Conservation (phyloP, 2,113 vertebrate species). For the Rhinogobius similis region DNA sequence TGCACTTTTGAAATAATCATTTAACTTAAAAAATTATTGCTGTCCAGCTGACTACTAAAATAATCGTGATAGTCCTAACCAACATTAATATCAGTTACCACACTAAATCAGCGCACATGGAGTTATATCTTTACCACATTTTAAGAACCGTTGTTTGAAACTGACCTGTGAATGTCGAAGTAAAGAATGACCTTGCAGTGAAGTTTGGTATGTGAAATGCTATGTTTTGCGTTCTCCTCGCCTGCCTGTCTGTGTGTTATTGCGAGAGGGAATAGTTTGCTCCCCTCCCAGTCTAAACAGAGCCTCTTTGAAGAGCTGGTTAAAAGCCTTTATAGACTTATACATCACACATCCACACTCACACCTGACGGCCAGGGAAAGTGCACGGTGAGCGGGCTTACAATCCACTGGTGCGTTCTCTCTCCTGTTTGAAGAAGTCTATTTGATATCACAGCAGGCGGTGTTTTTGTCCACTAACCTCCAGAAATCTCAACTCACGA, state of each 20-base stretch:
- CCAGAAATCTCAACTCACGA: constrained; percentile 18
- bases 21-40: too few relatives aligned
- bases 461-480: constrained; percentile 40
- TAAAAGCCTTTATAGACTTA: constrained; percentile 36
- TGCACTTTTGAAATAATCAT: too few relatives aligned
- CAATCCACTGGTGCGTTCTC: constrained; percentile 36
- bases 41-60: too few relatives aligned
- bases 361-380: constrained; percentile 53
- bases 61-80: too few relatives aligned
- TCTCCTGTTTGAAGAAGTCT: constrained; percentile 47
- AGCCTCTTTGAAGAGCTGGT: constrained; percentile 47
- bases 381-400: constrained; percentile 51
- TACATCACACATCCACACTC: constrained; percentile 33
- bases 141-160: neutral
- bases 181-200: neutral
- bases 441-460: constrained; percentile 62
- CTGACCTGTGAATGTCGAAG: neutral
- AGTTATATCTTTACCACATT: neutral
- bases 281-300: constrained; percentile 48
- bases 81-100: too few relatives aligned
- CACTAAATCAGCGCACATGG: too few relatives aligned
- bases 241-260: constrained; percentile 28
- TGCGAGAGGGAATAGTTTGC: constrained; percentile 30
- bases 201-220: constrained; percentile 20
- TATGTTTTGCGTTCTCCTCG: constrained; percentile 23